Evolutionary conservation across 1,140 invertebrate species (phyloP).

Genomic region (Centruroides sculpturatus): DNA sequence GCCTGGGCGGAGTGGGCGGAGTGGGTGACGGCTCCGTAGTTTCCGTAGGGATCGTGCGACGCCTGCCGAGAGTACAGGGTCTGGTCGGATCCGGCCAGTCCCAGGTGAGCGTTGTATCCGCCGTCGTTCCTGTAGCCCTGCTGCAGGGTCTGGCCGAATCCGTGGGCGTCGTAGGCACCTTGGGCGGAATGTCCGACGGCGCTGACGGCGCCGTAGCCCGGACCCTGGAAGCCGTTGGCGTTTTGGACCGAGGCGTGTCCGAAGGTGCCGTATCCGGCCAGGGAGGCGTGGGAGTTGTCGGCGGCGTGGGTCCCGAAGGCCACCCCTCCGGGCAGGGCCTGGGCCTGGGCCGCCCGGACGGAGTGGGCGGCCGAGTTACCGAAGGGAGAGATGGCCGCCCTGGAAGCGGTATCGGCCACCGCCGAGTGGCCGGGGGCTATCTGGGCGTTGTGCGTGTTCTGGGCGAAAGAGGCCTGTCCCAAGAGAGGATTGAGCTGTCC

Average conservation of each 20-base stretch:
- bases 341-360: conserved; percentile 8
- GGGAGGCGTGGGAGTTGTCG: conserved; percentile 8
- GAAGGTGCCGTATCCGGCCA: neutral
- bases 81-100: conserved; percentile 6
- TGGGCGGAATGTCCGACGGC: conserved; percentile 1
- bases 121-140: conserved; percentile 7
- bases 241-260: neutral
- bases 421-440: conserved; percentile 11
- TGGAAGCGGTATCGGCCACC: conserved; percentile 1
- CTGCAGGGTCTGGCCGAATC: conserved; percentile 1
- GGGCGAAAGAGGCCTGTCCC: conserved; percentile 9
- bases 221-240: conserved; percentile 4
- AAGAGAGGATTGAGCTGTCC: conserved; percentile 9
- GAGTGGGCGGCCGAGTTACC: conserved; percentile 8
- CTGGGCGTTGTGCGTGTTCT: conserved; percentile 9
- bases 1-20: conserved; percentile 4
- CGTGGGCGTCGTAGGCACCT: conserved; percentile 6
- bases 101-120: conserved; percentile 5
- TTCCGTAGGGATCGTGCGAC: conserved; percentile 8
- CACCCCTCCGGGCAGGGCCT: conserved; percentile 8
- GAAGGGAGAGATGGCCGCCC: conserved; percentile 4
- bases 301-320: conserved; percentile 9
- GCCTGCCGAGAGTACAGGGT: conserved; percentile 11
- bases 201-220: conserved; percentile 7
- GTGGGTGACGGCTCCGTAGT: conserved; percentile 12